Evolutionary conservation across 2,113 vertebrate species (phyloP), one percentile per base, ranked within the genome.

Genomic region (Aplodontia rufa): DNA sequence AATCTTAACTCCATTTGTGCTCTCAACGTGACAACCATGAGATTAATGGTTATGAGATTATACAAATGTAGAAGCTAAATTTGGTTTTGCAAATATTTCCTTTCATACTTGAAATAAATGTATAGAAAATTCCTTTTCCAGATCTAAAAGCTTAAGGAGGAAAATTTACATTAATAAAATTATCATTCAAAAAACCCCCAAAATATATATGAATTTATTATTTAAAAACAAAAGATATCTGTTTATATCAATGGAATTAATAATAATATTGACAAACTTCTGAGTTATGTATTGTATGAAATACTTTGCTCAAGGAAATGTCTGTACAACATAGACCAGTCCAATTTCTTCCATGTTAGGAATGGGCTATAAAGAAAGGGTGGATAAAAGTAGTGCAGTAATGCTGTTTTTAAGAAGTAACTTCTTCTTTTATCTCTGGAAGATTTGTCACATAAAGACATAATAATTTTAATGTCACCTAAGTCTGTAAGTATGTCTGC

Each of bases 121-220:
- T 17, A 37, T 0, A 53, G 9, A 62, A 17, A 71, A 0, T 42
- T 26, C 62, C 7, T n/a, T 81, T 72, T 55, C 45, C 3, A 35
- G 40, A 64, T 80, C 82, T 62, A 66, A 49, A 72, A 90, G 81
- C 49, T 28, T 24, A 14, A 68, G 40, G 35, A 51, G 12, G 5
- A 35, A 71, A 79, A 58, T 14, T 81, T 75, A 30, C 1, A 76
- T n/a, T 64, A 75, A 14, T 66, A 1, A 35, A 42, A 20, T 37
- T 49, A 82, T 79, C 68, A 37, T 82, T 93, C 93, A 47, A 55
- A 93, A 55, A n/a, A n/a, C n/a, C n/a, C n/a, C n/a, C n/a, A n/a
- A n/a, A n/a, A n/a, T n/a, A n/a, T n/a, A n/a, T n/a, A n/a, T n/a
- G n/a, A n/a, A 40, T n/a, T n/a, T 45, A 80, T 76, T 72, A 49